These are phyloP conservation scores for Bembecia ichneumoniformis DNA, from an alignment of 2,888 invertebrate species.

Conservation along the genomic window DNA sequence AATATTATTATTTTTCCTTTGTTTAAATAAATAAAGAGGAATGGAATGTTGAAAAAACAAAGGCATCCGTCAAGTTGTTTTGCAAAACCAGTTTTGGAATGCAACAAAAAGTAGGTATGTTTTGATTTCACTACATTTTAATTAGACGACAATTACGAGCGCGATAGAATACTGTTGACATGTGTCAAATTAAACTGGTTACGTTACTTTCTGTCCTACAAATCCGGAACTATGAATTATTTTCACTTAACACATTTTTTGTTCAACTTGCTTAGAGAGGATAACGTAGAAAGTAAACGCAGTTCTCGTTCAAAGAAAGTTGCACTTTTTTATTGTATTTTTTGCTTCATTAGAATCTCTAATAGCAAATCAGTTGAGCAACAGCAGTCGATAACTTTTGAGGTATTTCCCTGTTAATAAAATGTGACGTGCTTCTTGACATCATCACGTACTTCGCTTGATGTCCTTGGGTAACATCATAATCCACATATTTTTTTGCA, in stretches of 20 bases:
- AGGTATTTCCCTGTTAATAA: no score
- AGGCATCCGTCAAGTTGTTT: no score
- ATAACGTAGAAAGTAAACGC: constrained; percentile 41
- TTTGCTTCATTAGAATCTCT: no score
- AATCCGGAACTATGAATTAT: constrained; percentile 24
- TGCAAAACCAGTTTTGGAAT: not conserved
- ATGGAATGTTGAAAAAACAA: no score
- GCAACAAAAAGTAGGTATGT: not conserved
- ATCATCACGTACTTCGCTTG: no score
- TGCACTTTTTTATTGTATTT: not conserved
- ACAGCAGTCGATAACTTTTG: no score
- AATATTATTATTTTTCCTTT: no score
- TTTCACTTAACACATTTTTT: constrained; percentile 33
- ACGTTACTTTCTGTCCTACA: constrained; percentile 1
- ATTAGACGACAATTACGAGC: constrained; percentile 4
- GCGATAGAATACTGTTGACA: constrained; percentile 14
- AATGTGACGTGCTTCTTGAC: no score
- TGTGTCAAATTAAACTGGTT: constrained; percentile 27
- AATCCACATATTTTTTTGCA: no score
- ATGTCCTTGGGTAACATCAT: no score
- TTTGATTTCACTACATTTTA: constrained; percentile 4
- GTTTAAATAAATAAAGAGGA: no score
- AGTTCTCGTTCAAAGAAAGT: constrained; percentile 32
- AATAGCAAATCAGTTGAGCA: no score
- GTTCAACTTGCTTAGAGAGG: constrained; percentile 20